Evolutionary conservation across 2,888 invertebrate genomes (phyloP).

Genomic region (Strigamia crassipes): DNA sequence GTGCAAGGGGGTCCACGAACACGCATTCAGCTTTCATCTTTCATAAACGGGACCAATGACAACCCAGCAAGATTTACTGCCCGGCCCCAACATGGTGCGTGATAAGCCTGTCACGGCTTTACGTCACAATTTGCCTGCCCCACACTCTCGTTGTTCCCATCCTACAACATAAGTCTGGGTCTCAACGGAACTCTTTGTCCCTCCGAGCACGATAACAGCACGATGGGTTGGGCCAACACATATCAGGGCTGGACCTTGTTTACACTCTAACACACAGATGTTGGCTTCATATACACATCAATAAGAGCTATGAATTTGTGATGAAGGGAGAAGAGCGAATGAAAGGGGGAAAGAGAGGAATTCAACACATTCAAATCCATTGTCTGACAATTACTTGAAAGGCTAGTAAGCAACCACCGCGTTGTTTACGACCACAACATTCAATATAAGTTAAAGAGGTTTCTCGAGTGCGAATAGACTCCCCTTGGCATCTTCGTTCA

Average conservation of each 20-base stretch:
- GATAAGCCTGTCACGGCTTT: slow-evolving; percentile 48
- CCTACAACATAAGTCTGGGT: slow-evolving; percentile 14
- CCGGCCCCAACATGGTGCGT: slow-evolving; percentile 44
- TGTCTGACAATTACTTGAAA: slow-evolving; percentile 35
- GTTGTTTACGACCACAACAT: slow-evolving; percentile 37
- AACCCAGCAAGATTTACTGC: slow-evolving; percentile 43
- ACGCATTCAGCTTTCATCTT: slow-evolving; percentile 45
- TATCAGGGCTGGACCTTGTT: slow-evolving; percentile 37
- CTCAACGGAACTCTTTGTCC: slow-evolving; percentile 43
- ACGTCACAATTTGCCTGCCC: slow-evolving; percentile 48
- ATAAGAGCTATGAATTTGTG: slow-evolving; percentile 34
- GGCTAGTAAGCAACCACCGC: slow-evolving; percentile 17
- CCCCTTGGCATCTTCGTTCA: slow-evolving; percentile 38
- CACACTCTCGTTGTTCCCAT: slow-evolving; percentile 41
- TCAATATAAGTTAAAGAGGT: slow-evolving; percentile 20
- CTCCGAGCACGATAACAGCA: slow-evolving; percentile 13
- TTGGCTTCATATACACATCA: slow-evolving; percentile 35
- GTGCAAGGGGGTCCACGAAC: slow-evolving; percentile 23
- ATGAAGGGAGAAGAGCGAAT: slow-evolving; percentile 22
- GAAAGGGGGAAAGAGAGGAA: slow-evolving; percentile 20
- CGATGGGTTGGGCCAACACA: slow-evolving; percentile 39
- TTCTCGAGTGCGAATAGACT: slow-evolving; percentile 26
- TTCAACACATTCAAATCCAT: neutral
- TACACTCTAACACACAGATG: slow-evolving; percentile 25
- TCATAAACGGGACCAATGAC: slow-evolving; percentile 48